Conservation (phyloP, 2,113 vertebrate species). For the Coptodon bakossiorum region DNA sequence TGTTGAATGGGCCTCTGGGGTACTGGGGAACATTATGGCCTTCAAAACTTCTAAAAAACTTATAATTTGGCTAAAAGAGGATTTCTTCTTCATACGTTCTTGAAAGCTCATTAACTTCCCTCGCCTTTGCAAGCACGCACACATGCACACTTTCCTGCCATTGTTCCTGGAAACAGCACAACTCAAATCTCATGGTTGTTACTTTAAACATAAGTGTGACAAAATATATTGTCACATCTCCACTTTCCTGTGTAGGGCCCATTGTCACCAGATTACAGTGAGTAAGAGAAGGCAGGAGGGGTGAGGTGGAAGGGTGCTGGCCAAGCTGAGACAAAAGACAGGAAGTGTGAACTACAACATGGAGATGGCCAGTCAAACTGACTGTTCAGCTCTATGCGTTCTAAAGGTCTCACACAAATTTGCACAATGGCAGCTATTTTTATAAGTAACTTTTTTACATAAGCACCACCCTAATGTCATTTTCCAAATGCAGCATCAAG, state of each 20-base stretch:
- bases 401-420: background rate
- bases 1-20: slow-evolving; percentile 39
- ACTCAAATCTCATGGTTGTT: background rate
- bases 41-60: background rate
- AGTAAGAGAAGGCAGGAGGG: background rate
- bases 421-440: background rate
- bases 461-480: background rate
- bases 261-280: slow-evolving; percentile 1
- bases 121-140: background rate
- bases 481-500: background rate
- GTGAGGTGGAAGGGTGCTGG: background rate
- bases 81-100: background rate
- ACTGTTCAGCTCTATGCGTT: fast-evolving
- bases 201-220: background rate
- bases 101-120: background rate
- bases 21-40: background rate
- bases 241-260: background rate
- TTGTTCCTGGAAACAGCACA: background rate
- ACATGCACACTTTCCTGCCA: background rate
- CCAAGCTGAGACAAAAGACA: slow-evolving; percentile 17
- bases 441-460: background rate
- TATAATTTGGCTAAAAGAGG: background rate
- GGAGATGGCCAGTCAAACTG: background rate
- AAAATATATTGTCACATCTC: background rate
- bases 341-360: slow-evolving; percentile 8